Conservation (phyloP, 2,797 vertebrate species). For the Platyrinchus mystaceus region DNA sequence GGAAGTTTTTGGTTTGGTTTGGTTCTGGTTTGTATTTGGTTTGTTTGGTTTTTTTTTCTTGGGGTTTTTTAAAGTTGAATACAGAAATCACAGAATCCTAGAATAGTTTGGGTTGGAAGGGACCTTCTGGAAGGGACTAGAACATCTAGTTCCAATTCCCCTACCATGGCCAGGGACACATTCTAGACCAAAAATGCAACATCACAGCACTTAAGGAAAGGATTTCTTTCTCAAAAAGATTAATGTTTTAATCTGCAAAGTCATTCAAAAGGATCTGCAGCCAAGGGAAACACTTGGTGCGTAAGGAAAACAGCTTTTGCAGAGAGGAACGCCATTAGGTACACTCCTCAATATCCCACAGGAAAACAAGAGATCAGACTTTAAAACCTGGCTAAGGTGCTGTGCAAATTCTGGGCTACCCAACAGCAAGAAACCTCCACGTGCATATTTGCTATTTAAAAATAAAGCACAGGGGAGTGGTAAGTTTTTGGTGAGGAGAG, state of each 20-base stretch:
- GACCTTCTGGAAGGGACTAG: neutral
- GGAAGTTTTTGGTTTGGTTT: neutral
- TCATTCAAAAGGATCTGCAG: neutral
- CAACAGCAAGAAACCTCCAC: neutral
- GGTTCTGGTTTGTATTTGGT: rapidly evolving
- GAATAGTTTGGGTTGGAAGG: neutral
- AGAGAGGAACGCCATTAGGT: neutral
- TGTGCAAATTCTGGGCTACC: neutral
- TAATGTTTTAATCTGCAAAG: neutral
- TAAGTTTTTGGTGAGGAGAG: neutral
- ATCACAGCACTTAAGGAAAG: neutral
- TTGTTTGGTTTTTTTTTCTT: neutral
- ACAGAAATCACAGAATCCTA: neutral
- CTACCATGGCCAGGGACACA: neutral
- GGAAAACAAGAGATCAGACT: neutral
- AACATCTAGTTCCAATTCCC: rapidly evolving
- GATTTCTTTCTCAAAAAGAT: rapidly evolving
- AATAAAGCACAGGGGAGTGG: rapidly evolving
- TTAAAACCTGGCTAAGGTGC: neutral
- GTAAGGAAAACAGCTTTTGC: neutral
- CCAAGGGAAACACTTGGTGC: neutral
- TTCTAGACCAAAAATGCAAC: neutral
- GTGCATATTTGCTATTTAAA: neutral
- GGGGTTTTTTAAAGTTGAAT: neutral
- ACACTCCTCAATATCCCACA: neutral